Conservation (phyloP, 2,113 vertebrate species). For the Sakesphorus luctuosus region DNA sequence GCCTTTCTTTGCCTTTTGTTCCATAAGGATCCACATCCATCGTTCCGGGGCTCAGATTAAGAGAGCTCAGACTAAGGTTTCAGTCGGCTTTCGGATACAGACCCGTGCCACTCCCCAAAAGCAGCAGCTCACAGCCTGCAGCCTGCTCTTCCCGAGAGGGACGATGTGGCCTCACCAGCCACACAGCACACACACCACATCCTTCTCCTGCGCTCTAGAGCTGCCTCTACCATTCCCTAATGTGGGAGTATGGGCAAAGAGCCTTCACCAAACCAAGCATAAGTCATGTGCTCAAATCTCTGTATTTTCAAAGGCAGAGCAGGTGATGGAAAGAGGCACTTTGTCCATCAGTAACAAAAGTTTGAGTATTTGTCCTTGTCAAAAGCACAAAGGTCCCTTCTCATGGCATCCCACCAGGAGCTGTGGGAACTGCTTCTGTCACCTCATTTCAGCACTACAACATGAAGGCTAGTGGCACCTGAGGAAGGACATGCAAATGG, state of each 20-base stretch:
- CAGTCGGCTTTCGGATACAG: not conserved
- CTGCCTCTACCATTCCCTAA: not conserved
- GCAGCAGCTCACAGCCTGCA: not conserved
- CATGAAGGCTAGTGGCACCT: not conserved
- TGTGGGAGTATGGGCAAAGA: fast-evolving
- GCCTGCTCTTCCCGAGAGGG: not conserved
- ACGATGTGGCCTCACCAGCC: not conserved
- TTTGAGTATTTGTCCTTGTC: not conserved
- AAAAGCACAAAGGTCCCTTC: not conserved
- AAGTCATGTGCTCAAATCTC: not conserved
- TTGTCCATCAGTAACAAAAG: not conserved
- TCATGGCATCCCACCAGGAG: not conserved
- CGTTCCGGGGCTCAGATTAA: not conserved
- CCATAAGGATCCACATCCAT: conserved; percentile 1
- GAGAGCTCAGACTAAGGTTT: not conserved
- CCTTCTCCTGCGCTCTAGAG: not conserved
- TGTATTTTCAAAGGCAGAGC: not conserved
- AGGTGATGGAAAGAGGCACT: not conserved
- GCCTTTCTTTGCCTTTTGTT: conserved; percentile 44
- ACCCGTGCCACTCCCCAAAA: not conserved
- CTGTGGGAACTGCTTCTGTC: not conserved
- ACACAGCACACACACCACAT: fast-evolving
- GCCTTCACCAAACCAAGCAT: not conserved
- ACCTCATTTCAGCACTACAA: not conserved
- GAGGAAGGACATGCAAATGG: fast-evolving